Evolutionary conservation across 2,113 vertebrate species (phyloP), one percentile per base, ranked within the genome.

Genomic region (Coregonus clupeaformis): DNA sequence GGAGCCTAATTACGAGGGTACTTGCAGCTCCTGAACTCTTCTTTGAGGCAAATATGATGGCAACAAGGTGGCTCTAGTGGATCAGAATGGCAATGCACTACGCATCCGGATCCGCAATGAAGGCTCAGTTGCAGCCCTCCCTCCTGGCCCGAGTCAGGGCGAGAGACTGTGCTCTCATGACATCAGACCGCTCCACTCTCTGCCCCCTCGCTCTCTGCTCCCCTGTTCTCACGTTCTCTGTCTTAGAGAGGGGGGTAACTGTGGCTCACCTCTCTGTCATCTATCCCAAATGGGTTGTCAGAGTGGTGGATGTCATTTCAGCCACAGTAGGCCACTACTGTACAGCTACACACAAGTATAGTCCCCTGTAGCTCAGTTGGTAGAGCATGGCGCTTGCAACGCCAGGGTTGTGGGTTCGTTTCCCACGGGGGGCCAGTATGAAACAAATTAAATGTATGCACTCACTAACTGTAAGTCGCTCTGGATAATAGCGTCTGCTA

Each of bases 1-100:
- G 75, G 78, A 85, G 81, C 63, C 6, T 57, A 60, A 42, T 73
- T 75, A n/a, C 72, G 9, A 60, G 67, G 36, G 36, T 42, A 42
- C 36, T 42, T 42, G 9, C 9, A 42, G 67, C 79, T 84, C 72
- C 68, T 63, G 75, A 27, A 16, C 24, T 6, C 29, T 3, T 60
- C 69, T 79, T 57, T 12, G 77, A 20, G 22, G 55, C 20, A 7
- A 69, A 16, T 14, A 16, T 62, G 67, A 65, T 18, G 63, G 71
- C 1, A 25, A 64, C 16, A 42, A 24, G 30, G 36, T 42, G 9
- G 9, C 36, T 42, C 36, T 42, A 42, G 30, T 24, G 55, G 69
- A 42, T 42, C 9, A 42, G 36, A 42, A 42, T 42, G 36, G 36
- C 36, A 36, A 7, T 36, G 36, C 9, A 42, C 36, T 42, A 42